phyloP scores from a whole-genome alignment of 2,888 invertebrate species.

The Nineta flava region DNA sequence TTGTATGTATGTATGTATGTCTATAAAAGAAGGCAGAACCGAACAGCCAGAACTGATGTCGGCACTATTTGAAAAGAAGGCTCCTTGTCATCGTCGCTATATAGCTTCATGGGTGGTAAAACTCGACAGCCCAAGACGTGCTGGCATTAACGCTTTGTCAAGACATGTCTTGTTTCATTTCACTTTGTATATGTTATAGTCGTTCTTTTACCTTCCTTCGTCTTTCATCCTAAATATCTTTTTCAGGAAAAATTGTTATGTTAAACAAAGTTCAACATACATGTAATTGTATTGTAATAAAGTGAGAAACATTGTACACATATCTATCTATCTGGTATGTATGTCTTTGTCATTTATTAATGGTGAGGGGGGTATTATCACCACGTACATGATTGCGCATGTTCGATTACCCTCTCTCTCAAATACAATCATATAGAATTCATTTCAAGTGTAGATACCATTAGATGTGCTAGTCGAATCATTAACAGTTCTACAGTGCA shows the following conservation, averaged over 20 bases:
- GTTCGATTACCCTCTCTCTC: background rate
- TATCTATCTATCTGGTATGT: too few species aligned
- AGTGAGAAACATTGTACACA: too few species aligned
- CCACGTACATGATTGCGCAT: background rate
- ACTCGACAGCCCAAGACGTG: slow-evolving; percentile 29
- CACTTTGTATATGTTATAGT: too few species aligned
- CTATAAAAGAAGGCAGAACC: slow-evolving; percentile 14
- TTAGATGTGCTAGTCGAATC: too few species aligned
- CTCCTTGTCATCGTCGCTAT: slow-evolving; percentile 32
- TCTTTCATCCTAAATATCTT: too few species aligned
- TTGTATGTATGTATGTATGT: background rate
- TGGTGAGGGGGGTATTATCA: background rate
- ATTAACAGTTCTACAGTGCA: too few species aligned
- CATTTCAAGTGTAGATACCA: background rate
- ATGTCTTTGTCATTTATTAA: background rate
- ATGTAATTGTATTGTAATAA: too few species aligned
- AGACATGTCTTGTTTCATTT: slow-evolving; percentile 11
- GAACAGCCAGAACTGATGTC: slow-evolving; percentile 19
- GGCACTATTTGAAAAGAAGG: slow-evolving; percentile 23
- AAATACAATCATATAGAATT: background rate
- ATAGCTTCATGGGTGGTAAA: slow-evolving; percentile 33
- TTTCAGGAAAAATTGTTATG: too few species aligned
- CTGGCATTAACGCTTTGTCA: slow-evolving; percentile 32
- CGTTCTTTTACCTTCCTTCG: too few species aligned
- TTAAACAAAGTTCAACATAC: too few species aligned